Conservation (phyloP, 2,888 invertebrate genomes). For the Fabriciana adippe region DNA sequence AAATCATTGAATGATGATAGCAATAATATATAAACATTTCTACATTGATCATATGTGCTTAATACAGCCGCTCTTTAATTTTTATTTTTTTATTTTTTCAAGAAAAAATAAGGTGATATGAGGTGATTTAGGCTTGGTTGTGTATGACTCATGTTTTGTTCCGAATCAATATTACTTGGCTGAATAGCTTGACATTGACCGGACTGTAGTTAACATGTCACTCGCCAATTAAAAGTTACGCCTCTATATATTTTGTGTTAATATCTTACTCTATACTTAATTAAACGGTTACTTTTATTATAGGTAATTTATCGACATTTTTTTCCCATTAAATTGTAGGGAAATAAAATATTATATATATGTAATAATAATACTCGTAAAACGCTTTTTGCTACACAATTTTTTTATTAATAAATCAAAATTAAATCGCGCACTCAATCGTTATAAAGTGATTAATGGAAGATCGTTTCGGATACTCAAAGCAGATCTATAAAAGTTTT, state of each 20-base stretch:
- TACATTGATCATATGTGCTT: no score
- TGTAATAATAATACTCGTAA: no score
- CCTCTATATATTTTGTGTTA: neutral
- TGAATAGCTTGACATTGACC: conserved; percentile 55
- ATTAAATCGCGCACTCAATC: no score
- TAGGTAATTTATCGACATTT: neutral
- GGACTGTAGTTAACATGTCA: conserved; percentile 14
- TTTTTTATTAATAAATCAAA: no score
- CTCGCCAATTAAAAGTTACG: conserved; percentile 1
- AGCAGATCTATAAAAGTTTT: neutral
- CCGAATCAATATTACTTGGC: conserved; percentile 56
- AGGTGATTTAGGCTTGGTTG: conserved; percentile 34
- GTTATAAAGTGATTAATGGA: no score
- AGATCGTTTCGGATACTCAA: no score
- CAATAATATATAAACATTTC: no score
- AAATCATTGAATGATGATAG: neutral
- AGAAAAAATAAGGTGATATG: conserved; percentile 44
- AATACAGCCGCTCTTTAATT: no score
- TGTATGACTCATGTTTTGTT: conserved; percentile 59
- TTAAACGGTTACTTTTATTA: neutral
- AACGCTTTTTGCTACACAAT: no score
- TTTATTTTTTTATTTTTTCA: no score
- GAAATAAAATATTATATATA: no score
- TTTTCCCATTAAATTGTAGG: no score
- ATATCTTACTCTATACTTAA: neutral